Conservation (phyloP, 1,140 invertebrate genomes). For the Idris sp. region DNA sequence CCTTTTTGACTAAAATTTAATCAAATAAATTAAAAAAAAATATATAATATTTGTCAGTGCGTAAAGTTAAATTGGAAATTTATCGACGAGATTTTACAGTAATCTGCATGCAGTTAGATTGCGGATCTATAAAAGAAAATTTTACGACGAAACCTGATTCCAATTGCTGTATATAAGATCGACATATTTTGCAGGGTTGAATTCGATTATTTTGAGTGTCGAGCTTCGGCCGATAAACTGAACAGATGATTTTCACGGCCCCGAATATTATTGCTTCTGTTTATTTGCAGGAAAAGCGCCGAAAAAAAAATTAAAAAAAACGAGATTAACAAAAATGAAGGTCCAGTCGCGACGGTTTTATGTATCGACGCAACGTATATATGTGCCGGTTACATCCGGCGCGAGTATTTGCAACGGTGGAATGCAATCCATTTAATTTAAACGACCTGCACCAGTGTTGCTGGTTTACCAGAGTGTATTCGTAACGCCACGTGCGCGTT, state of each 20-base stretch:
- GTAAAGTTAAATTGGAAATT: slow-evolving; percentile 15
- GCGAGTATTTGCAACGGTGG: slow-evolving; percentile 58
- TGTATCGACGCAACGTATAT: slow-evolving; percentile 45
- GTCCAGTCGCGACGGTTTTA: slow-evolving; percentile 54
- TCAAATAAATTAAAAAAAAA: too few species aligned
- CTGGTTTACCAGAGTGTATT: slow-evolving; percentile 61
- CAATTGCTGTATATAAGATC: slow-evolving; percentile 16
- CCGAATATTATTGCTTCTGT: slow-evolving; percentile 39
- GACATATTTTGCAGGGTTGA: too few species aligned
- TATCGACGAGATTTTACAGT: slow-evolving; percentile 16
- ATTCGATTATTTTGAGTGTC: background rate
- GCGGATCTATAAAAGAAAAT: slow-evolving; percentile 22
- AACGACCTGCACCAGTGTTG: slow-evolving; percentile 60
- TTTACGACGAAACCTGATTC: slow-evolving; percentile 40
- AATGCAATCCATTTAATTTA: slow-evolving; percentile 71
- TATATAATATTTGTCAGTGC: too few species aligned
- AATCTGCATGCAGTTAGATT: slow-evolving; percentile 32
- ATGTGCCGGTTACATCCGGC: slow-evolving; percentile 49
- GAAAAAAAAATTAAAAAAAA: too few species aligned
- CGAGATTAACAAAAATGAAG: slow-evolving; percentile 32
- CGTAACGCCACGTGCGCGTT: slow-evolving; percentile 58
- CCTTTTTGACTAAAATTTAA: too few species aligned
- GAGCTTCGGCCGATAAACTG: slow-evolving; percentile 18
- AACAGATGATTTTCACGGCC: slow-evolving; percentile 33
- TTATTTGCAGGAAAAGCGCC: too few species aligned